Evolutionary conservation across 2,113 vertebrate genomes (phyloP), one percentile per base, ranked within the genome.

Genomic region (Calonectris borealis): DNA sequence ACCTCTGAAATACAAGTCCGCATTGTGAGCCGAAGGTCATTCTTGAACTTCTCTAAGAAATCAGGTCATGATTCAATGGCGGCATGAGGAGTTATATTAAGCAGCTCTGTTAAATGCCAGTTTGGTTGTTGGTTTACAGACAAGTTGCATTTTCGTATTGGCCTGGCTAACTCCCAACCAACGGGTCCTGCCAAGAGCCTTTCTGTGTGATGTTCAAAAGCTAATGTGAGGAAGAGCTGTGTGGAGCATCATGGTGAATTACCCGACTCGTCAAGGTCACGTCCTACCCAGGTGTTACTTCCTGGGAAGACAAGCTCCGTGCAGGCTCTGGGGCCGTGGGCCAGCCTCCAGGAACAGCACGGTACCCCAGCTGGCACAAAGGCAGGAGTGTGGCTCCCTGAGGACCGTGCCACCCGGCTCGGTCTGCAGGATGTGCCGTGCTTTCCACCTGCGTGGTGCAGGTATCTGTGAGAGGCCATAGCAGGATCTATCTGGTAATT

Each of bases 181-280:
- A 0, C 1, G 0, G 5, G n/a, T 75, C 60, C 32, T 89, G 46
- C 48, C 48, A 78, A 68, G 57, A 95, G 38, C 65, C 32, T 71
- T 88, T 75, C 36, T 29, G 27, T 68, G 58, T 54, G 73, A 61
- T 52, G 54, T 20, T 90, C 36, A 49, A 58, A 54, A 90, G 40
- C 16, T 72, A 20, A 25, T 16, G 29, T 20, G 78, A 93, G 44
- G 55, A 52, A 66, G 68, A 81, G 46, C 38, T 78, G 42, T 52
- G 31, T 57, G 44, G 62, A 80, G 51, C 42, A 13, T 19, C 10
- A 0, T 55, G 52, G 18, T 69, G 51, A 69, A 52, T 72, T 31
- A 46, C 27, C 32, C 46, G 58, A 26, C 52, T 85, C 0, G 0
- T 77, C 75, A 32, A 77, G 58, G 75, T 62, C 4, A 2, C 0